phyloP scores from a whole-genome alignment of 2,113 vertebrate species.

The Urocolius indicus region DNA sequence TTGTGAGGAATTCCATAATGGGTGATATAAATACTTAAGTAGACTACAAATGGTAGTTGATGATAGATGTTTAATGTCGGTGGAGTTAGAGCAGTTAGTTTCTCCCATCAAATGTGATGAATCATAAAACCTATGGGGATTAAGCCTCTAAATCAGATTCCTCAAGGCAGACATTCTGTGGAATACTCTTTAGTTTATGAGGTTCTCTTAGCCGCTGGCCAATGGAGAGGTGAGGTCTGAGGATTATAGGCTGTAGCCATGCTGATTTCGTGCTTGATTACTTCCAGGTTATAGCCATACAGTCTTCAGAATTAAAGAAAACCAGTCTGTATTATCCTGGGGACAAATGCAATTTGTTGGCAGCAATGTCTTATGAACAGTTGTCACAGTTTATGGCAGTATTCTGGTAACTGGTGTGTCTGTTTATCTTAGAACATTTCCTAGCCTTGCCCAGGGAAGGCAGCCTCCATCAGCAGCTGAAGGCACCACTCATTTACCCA shows the following conservation, averaged over 20 bases:
- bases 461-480: not conserved
- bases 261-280: not conserved
- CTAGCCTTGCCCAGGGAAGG: not conserved
- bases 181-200: not conserved
- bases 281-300: not conserved
- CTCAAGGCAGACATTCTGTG: not conserved
- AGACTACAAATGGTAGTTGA: not conserved
- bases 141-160: constrained; percentile 24
- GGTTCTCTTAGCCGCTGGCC: not conserved
- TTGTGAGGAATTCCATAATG: constrained; percentile 16
- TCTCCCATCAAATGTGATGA: not conserved
- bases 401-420: not conserved
- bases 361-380: not conserved
- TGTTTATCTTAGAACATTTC: not conserved
- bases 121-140: constrained; percentile 12
- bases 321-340: not conserved
- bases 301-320: not conserved
- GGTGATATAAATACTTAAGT: not conserved
- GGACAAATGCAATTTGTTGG: not conserved
- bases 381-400: not conserved
- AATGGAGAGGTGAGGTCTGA: not conserved
- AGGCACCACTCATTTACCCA: not conserved
- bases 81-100: not conserved
- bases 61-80: not conserved
- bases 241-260: not conserved